Conservation (phyloP, 2,888 invertebrate genomes). For the Neocrepidodera transversa region DNA sequence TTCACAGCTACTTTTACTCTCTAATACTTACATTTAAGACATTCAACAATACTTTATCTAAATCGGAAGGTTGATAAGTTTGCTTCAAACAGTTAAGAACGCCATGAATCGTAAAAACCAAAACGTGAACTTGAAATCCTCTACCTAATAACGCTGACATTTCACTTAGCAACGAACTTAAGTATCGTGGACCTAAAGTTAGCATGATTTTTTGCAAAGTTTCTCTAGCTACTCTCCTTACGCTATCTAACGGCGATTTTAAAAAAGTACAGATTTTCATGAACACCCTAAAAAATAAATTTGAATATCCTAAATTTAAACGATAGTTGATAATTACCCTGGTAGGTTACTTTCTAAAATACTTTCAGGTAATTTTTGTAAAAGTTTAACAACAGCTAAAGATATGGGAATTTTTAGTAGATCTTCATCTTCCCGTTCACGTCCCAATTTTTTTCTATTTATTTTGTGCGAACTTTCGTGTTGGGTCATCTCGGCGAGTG, state of each 20-base stretch:
- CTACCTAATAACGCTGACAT: slow-evolving; percentile 80
- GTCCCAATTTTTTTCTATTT: slow-evolving; percentile 71
- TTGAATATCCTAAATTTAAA: too few species aligned
- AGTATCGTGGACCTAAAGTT: slow-evolving; percentile 82
- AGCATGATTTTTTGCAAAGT: slow-evolving; percentile 92
- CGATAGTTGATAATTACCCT: slow-evolving; percentile 68
- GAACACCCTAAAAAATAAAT: slow-evolving; percentile 67
- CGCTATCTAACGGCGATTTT: slow-evolving; percentile 86
- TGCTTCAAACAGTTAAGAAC: slow-evolving; percentile 77
- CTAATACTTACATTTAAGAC: slow-evolving; percentile 71
- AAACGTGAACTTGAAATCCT: slow-evolving; percentile 94
- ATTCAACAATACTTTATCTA: slow-evolving; percentile 79
- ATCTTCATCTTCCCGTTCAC: slow-evolving; percentile 88
- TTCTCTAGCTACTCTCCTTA: slow-evolving; percentile 83
- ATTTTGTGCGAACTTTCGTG: slow-evolving; percentile 81
- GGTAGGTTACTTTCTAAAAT: slow-evolving; percentile 79
- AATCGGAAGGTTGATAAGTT: slow-evolving; percentile 75
- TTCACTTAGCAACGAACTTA: slow-evolving; percentile 80
- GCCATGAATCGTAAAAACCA: slow-evolving; percentile 87
- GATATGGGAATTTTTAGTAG: slow-evolving; percentile 91
- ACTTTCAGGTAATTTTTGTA: slow-evolving; percentile 83
- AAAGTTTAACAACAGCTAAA: slow-evolving; percentile 87
- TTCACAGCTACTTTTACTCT: not conserved
- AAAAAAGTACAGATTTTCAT: slow-evolving; percentile 90
- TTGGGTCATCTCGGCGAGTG: slow-evolving; percentile 72